phyloP scores from a whole-genome alignment of 2,113 vertebrate genomes.

The Ammodytes marinus region DNA sequence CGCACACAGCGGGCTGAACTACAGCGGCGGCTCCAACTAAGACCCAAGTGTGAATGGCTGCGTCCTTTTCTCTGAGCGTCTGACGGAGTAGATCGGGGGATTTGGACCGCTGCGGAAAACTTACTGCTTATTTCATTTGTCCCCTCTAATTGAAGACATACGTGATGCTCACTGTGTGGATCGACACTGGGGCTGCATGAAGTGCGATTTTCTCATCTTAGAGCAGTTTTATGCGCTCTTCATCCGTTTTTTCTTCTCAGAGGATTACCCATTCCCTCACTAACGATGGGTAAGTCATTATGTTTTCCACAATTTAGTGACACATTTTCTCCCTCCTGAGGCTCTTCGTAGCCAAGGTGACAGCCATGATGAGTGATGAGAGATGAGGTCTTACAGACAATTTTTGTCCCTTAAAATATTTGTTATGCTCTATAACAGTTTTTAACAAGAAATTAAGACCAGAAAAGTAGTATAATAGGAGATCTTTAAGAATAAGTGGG shows the following conservation, averaged over 20 bases:
- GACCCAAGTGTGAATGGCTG: conserved; percentile 44
- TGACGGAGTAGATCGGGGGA: not conserved
- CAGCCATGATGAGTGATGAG: not conserved
- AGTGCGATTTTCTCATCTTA: conserved; percentile 33
- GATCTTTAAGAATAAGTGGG: not conserved
- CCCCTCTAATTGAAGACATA: conserved; percentile 34
- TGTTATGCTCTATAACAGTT: too few species aligned
- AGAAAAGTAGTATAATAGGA: too few species aligned
- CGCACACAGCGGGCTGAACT: conserved; percentile 65
- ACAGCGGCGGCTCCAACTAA: conserved; percentile 59
- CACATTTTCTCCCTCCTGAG: conserved; percentile 34
- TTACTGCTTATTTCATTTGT: conserved; percentile 39
- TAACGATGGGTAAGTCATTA: conserved; percentile 74
- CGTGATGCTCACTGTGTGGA: conserved; percentile 49
- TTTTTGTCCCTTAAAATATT: too few species aligned
- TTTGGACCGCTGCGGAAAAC: conserved; percentile 63
- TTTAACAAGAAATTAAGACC: too few species aligned
- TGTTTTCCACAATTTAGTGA: conserved; percentile 29
- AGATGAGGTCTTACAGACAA: too few species aligned
- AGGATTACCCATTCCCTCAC: conserved; percentile 55
- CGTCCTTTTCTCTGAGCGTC: conserved; percentile 26
- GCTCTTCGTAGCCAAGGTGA: conserved; percentile 7
- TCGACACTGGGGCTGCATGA: conserved; percentile 36
- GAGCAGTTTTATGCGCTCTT: conserved; percentile 67
- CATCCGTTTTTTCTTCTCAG: conserved; percentile 19